These are phyloP conservation scores for Hemichromis elongatus DNA, from an alignment of 2,113 vertebrate genomes.

Conservation along the genomic window DNA sequence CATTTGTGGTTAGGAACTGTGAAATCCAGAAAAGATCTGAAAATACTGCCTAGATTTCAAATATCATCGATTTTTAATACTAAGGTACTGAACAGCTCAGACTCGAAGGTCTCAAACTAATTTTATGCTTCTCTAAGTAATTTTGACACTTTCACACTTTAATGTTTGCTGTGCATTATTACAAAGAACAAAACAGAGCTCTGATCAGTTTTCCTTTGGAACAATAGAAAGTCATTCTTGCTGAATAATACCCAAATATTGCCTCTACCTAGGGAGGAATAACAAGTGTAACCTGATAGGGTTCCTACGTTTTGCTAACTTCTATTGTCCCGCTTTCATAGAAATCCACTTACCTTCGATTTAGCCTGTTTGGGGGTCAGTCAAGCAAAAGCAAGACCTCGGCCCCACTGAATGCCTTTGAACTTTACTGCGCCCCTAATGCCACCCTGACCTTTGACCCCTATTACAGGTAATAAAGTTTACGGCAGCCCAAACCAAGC, in stretches of 20 bases:
- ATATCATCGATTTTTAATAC: background rate
- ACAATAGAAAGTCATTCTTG: conserved; percentile 9
- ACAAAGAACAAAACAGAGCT: background rate
- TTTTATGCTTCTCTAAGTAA: background rate
- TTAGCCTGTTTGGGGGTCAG: conserved; percentile 84
- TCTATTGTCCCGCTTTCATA: conserved; percentile 78
- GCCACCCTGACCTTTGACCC: conserved; percentile 88
- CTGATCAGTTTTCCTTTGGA: background rate
- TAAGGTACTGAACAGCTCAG: background rate
- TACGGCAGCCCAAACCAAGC: conserved; percentile 97
- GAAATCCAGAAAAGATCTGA: background rate
- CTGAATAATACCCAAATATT: conserved; percentile 24
- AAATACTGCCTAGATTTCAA: background rate
- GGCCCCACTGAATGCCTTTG: conserved; percentile 89
- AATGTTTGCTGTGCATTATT: background rate
- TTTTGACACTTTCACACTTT: background rate
- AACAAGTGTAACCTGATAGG: conserved; percentile 58
- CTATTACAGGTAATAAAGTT: conserved; percentile 99
- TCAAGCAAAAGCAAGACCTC: conserved; percentile 85
- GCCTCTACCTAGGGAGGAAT: conserved; percentile 37
- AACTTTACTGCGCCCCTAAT: conserved; percentile 97
- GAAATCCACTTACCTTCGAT: conserved; percentile 78
- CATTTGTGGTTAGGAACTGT: background rate
- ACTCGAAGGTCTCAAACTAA: background rate
- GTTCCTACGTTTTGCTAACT: conserved; percentile 40